phyloP scores from a whole-genome alignment of 1,140 invertebrate species.

The Rhyacophila brunnea region DNA sequence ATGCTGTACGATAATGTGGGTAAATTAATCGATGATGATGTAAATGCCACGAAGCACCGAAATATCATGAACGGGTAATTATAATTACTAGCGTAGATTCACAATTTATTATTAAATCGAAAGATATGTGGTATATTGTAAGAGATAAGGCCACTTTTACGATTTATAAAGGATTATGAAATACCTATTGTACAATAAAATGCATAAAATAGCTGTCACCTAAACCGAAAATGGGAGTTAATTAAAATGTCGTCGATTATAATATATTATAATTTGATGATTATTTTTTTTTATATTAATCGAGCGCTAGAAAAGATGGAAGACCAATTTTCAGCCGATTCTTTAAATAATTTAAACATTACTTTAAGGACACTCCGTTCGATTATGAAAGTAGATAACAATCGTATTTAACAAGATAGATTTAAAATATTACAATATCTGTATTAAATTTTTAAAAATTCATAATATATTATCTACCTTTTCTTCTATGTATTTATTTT shows the following conservation, averaged over 20 bases:
- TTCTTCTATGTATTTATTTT: no score
- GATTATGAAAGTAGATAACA: no score
- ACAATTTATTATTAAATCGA: slow-evolving; percentile 11
- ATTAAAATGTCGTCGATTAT: not conserved
- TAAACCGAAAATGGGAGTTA: not conserved
- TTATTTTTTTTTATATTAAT: not conserved
- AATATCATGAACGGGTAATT: not conserved
- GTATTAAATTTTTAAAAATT: no score
- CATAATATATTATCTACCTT: no score
- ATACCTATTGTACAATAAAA: slow-evolving; percentile 1
- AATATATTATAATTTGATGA: not conserved
- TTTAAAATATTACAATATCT: no score
- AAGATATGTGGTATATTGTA: slow-evolving; percentile 16
- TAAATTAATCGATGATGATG: slow-evolving; percentile 3
- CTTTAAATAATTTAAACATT: not conserved
- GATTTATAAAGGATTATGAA: slow-evolving; percentile 8
- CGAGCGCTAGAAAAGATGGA: slow-evolving; percentile 9
- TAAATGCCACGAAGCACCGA: slow-evolving; percentile 16
- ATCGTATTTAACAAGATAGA: no score
- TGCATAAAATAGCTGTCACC: slow-evolving; percentile 2
- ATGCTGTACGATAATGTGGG: not conserved
- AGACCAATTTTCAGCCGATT: slow-evolving; percentile 19
- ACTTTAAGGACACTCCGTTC: no score
- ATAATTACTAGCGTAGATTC: not conserved
- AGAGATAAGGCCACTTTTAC: slow-evolving; percentile 24